These are phyloP conservation scores for Mallotus villosus DNA, from an alignment of 2,797 vertebrate species.

Conservation along the genomic window DNA sequence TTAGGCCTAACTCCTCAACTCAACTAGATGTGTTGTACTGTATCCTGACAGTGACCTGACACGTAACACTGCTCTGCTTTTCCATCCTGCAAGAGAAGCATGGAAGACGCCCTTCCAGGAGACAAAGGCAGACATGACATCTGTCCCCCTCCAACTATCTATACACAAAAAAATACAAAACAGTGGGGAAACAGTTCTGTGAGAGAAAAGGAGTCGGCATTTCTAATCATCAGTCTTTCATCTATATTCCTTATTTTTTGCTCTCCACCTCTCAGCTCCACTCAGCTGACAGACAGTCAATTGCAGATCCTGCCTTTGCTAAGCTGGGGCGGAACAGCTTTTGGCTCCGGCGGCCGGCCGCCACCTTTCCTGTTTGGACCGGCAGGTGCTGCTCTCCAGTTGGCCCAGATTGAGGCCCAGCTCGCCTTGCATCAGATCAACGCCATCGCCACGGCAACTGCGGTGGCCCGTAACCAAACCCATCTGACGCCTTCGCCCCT, in stretches of 20 bases:
- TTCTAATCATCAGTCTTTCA: background rate
- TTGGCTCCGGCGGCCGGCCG: conserved; percentile 41
- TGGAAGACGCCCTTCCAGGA: background rate
- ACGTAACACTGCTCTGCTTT: conserved; percentile 23
- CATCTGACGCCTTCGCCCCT: conserved; percentile 47
- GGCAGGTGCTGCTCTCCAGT: conserved; percentile 73
- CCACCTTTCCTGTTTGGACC: conserved; percentile 61
- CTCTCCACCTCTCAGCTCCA: conserved; percentile 18
- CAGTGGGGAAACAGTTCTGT: background rate
- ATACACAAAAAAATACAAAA: background rate
- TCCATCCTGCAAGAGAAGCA: conserved; percentile 15
- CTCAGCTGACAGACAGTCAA: conserved; percentile 53
- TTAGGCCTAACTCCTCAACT: background rate
- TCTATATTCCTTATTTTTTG: conserved; percentile 16
- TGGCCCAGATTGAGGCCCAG: conserved; percentile 79
- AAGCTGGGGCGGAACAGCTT: conserved; percentile 49
- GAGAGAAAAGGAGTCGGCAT: background rate
- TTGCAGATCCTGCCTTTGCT: conserved; percentile 54
- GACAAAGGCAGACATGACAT: conserved; percentile 3
- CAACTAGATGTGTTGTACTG: background rate
- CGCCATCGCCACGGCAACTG: conserved; percentile 65
- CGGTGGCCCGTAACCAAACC: conserved; percentile 49
- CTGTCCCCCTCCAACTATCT: background rate
- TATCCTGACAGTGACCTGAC: background rate
- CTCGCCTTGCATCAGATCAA: conserved; percentile 80